Evolutionary conservation across 2,113 vertebrate genomes (phyloP).

Genomic region (Orycteropus afer): DNA sequence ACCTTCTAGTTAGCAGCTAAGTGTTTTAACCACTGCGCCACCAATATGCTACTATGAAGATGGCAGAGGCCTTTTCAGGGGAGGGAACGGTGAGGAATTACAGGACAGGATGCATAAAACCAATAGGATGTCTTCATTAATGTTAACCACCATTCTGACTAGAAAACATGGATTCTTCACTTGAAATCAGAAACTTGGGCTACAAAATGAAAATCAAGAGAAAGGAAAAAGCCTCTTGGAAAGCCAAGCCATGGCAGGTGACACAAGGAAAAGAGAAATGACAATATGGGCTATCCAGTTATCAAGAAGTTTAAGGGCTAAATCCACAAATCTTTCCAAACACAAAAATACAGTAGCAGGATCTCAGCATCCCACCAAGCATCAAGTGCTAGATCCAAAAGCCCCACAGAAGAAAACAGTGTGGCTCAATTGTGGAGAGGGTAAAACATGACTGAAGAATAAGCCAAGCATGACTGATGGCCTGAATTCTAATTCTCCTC

Average conservation of each 20-base stretch:
- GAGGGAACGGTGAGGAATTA: background rate
- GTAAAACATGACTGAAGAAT: background rate
- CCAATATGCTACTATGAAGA: background rate
- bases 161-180: constrained; percentile 7
- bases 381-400: background rate
- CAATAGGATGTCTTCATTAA: background rate
- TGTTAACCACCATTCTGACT: background rate
- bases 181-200: constrained; percentile 45
- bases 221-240: background rate
- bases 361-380: background rate
- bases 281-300: background rate
- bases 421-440: background rate
- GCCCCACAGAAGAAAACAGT: background rate
- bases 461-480: background rate
- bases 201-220: constrained; percentile 40
- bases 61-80: background rate
- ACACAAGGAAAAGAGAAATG: constrained; percentile 21
- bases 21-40: background rate
- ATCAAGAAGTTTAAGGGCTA: background rate
- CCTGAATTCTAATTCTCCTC: background rate
- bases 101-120: background rate
- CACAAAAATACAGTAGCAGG: background rate
- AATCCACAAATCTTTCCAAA: constrained; percentile 10
- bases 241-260: background rate
- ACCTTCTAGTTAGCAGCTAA: background rate